Conservation (phyloP, 2,888 invertebrate genomes). For the Chrysotoxum bicinctum region DNA sequence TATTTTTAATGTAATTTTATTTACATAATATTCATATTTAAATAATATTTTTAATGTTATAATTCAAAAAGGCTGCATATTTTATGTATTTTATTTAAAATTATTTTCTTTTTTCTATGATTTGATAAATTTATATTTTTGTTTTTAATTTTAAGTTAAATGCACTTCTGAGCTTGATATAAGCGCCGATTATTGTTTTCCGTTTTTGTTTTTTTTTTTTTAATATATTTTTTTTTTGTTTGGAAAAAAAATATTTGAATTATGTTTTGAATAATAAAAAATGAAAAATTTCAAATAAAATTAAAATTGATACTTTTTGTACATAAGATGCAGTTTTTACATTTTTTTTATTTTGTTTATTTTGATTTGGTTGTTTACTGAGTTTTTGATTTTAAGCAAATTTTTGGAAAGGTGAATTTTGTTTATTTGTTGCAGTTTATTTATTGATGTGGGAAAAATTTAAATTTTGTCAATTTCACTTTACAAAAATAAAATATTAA, state of each 20-base stretch:
- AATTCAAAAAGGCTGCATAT: constrained; percentile 59
- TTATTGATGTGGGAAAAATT: background rate
- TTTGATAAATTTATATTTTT: constrained; percentile 13
- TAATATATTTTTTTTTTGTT: background rate
- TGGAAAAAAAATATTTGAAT: constrained; percentile 5
- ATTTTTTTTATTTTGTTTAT: constrained; percentile 1
- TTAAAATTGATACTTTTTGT: constrained; percentile 15
- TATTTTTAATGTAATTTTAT: constrained; percentile 45
- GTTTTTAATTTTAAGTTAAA: constrained; percentile 56
- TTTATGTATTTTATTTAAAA: constrained; percentile 33
- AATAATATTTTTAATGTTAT: constrained; percentile 23
- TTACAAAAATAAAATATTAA: background rate
- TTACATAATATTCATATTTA: constrained; percentile 41
- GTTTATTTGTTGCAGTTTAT: constrained; percentile 20
- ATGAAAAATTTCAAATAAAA: background rate
- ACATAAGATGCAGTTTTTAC: constrained; percentile 29
- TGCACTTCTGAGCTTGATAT: constrained; percentile 74
- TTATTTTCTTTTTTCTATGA: constrained; percentile 14
- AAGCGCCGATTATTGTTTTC: constrained; percentile 81
- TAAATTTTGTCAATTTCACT: background rate
- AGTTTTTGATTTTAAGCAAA: constrained; percentile 25
- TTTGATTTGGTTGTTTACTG: constrained; percentile 32
- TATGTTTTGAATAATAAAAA: background rate
- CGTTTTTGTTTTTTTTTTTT: constrained; percentile 59
- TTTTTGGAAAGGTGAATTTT: background rate